A percentile compares a stretch with the other conserved stretches of the same genome.
These are phyloP conservation scores for Meiosimyza platycephala DNA, from an alignment of 2,888 invertebrate species.

Conservation along the genomic window DNA sequence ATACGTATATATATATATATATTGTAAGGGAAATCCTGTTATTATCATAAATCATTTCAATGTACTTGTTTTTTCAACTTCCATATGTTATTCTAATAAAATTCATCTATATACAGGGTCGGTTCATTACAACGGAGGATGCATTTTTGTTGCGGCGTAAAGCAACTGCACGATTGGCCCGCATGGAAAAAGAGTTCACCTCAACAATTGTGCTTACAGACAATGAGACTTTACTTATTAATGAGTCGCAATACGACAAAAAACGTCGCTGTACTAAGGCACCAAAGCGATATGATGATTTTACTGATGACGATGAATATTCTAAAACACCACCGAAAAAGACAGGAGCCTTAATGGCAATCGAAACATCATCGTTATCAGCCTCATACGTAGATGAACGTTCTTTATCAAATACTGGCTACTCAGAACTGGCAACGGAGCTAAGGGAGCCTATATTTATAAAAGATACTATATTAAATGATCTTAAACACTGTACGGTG, in stretches of 20 bases:
- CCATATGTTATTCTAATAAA: not conserved
- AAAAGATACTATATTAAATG: constrained; percentile 52
- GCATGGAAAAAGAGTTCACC: constrained; percentile 78
- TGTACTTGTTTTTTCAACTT: too few species aligned
- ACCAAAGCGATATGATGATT: constrained; percentile 73
- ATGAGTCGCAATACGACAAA: constrained; percentile 68
- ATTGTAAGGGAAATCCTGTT: too few species aligned
- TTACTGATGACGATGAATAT: constrained; percentile 58
- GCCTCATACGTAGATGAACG: constrained; percentile 18
- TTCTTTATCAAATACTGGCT: constrained; percentile 25
- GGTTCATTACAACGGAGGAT: constrained; percentile 62
- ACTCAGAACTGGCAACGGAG: constrained; percentile 38
- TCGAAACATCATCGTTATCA: constrained; percentile 28
- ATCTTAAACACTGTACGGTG: constrained; percentile 61
- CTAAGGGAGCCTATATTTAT: constrained; percentile 50
- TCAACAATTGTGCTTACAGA: constrained; percentile 77
- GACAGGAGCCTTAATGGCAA: constrained; percentile 38
- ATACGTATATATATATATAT: not conserved
- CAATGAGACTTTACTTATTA: constrained; percentile 75
- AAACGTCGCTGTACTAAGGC: constrained; percentile 71
- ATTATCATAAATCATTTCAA: too few species aligned
- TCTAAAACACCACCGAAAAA: constrained; percentile 36
- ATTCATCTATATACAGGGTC: constrained; percentile 50
- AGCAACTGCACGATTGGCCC: constrained; percentile 71
- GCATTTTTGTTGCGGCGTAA: constrained; percentile 63